These are phyloP conservation scores for Pollenia amentaria DNA, from an alignment of 2,888 invertebrate species.

Conservation along the genomic window DNA sequence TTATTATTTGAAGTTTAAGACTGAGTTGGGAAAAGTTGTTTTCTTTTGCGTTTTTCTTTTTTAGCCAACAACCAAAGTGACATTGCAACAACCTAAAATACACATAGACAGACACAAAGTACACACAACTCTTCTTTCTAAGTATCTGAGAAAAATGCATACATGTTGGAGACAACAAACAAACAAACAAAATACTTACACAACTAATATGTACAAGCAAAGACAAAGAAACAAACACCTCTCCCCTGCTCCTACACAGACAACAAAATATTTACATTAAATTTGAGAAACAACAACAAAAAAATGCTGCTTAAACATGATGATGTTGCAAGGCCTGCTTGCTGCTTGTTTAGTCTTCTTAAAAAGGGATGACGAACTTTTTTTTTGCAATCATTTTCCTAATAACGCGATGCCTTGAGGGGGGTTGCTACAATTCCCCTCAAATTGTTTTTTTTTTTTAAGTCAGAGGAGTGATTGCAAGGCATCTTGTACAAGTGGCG, in stretches of 20 bases:
- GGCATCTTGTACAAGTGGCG: constrained; percentile 47
- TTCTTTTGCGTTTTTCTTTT: not conserved
- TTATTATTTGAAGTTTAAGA: constrained; percentile 65
- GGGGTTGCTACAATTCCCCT: not conserved
- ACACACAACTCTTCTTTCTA: not conserved
- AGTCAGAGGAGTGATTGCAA: constrained; percentile 9
- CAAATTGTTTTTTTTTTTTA: not conserved
- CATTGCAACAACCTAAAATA: constrained; percentile 64
- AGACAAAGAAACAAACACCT: constrained; percentile 4
- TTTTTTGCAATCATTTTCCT: constrained; percentile 46
- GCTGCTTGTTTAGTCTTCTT: constrained; percentile 31
- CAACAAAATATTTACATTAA: constrained; percentile 72
- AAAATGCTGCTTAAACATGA: constrained; percentile 22
- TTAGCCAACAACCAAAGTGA: constrained; percentile 39
- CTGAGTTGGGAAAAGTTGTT: constrained; percentile 35
- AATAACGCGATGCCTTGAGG: constrained; percentile 49
- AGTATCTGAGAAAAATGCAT: not conserved
- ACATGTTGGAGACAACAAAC: constrained; percentile 39
- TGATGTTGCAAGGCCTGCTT: constrained; percentile 50
- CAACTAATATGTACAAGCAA: constrained; percentile 10
- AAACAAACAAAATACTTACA: constrained; percentile 51
- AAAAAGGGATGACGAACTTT: not conserved
- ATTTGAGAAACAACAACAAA: constrained; percentile 54
- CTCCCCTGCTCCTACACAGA: constrained; percentile 12
- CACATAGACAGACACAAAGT: constrained; percentile 32